Percentiles rank a stretch among this genome's conserved stretches.
These are phyloP conservation scores for Idaea aversata DNA, from an alignment of 2,888 invertebrate species.

Conservation along the genomic window DNA sequence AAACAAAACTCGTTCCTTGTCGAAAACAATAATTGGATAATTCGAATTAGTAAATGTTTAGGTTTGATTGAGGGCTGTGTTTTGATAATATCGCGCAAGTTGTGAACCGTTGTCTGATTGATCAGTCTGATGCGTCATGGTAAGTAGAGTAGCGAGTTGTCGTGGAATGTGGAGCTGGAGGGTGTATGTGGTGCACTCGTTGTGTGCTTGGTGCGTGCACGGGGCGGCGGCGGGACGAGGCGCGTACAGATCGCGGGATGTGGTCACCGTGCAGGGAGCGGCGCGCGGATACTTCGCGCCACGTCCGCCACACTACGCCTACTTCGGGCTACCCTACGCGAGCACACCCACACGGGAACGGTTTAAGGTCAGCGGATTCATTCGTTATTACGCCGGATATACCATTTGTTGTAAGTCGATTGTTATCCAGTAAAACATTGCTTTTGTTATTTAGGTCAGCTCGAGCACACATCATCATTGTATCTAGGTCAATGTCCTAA, in stretches of 20 bases:
- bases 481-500: neutral
- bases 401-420: slow-evolving; percentile 42
- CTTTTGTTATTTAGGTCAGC: slow-evolving; percentile 12
- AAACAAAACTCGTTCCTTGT: slow-evolving; percentile 24
- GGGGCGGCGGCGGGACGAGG: slow-evolving; percentile 19
- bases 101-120: slow-evolving; percentile 8
- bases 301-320: slow-evolving; percentile 57
- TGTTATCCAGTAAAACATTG: slow-evolving; percentile 28
- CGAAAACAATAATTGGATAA: slow-evolving; percentile 11
- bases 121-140: neutral
- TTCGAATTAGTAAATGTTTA: slow-evolving; percentile 21
- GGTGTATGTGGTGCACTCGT: neutral
- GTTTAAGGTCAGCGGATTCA: slow-evolving; percentile 61
- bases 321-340: slow-evolving; percentile 69
- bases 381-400: slow-evolving; percentile 43
- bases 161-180: slow-evolving; percentile 7
- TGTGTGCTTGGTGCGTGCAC: slow-evolving; percentile 7
- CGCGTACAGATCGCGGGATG: slow-evolving; percentile 38
- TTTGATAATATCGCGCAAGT: slow-evolving; percentile 11
- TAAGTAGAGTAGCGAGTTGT: slow-evolving; percentile 4
- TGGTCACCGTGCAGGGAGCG: slow-evolving; percentile 53
- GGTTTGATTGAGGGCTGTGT: slow-evolving; percentile 6
- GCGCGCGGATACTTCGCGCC: slow-evolving; percentile 60
- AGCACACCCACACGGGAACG: slow-evolving; percentile 45
- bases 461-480: neutral